These are phyloP conservation scores for Drosophila nebulosa DNA, from an alignment of 1,140 invertebrate genomes.

Conservation along the genomic window DNA sequence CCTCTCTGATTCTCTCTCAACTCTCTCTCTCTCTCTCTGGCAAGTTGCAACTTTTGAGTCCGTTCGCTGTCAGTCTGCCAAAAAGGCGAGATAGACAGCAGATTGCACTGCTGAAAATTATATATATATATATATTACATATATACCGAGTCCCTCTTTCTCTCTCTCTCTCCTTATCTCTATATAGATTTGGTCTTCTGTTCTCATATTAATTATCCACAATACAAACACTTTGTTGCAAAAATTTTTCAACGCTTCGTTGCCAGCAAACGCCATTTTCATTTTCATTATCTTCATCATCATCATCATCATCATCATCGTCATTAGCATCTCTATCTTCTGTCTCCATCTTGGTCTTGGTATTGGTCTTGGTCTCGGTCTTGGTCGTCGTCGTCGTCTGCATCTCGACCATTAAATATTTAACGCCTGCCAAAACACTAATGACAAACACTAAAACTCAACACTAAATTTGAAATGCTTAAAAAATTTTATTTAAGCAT, in stretches of 20 bases:
- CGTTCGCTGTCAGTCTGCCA: neutral
- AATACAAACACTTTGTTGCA: constrained; percentile 72
- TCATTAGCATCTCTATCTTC: neutral
- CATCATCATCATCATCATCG: neutral
- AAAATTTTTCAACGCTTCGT: constrained; percentile 29
- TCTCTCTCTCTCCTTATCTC: too few relatives aligned
- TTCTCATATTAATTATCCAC: constrained; percentile 71
- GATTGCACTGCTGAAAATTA: neutral
- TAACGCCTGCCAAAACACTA: constrained; percentile 76
- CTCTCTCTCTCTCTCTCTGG: neutral
- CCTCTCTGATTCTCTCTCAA: neutral
- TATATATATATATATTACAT: neutral
- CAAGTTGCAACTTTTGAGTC: neutral
- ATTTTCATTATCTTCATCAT: neutral
- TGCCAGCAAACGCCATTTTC: neutral
- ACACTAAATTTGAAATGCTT: constrained; percentile 72
- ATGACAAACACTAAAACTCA: constrained; percentile 74
- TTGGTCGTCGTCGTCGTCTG: neutral
- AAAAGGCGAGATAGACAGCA: neutral
- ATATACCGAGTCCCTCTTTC: too few relatives aligned
- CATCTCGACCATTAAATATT: constrained; percentile 67
- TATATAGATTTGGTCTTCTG: constrained; percentile 1
- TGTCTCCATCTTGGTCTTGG: constrained; percentile 2
- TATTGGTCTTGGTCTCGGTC: too few relatives aligned
- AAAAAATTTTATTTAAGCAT: constrained; percentile 77